Evolutionary conservation across 2,888 invertebrate species (phyloP), one percentile per base, ranked within the genome.

Genomic region (Diaphora mendica): DNA sequence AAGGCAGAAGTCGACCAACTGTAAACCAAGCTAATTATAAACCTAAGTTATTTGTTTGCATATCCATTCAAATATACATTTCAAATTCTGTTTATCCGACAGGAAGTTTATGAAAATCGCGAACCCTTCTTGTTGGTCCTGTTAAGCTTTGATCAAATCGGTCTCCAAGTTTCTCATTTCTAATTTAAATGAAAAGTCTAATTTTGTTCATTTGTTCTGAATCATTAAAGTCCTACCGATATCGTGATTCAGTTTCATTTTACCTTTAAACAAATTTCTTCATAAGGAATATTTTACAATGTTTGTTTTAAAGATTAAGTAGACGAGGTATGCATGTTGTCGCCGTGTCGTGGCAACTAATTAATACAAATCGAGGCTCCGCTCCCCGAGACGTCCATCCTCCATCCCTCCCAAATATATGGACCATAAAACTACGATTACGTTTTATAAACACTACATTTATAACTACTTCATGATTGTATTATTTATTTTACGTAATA

Each of bases 401-500:
- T 82, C 83, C 87, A 87, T 90, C 91, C 89, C 87, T 89, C 87
- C 85, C 86, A 88, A 89, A 92, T 92, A 93, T 94, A 94, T 93
- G 92, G 88, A 86, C 94, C 94, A 94, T 94, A 94, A 95, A 95
- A 91, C 90, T 85, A 91, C 93, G 91, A 94, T 94, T 93, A 94
- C 91, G 89, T 94, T 94, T 94, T 95, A 95, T 94, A 95, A 95
- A 95, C 95, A 95, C 94, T 94, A 92, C 95, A 92, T 94, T 94
- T 93, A 94, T 94, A 93, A 95, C 94, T 93, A 94, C 93, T 94
- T 95, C 94, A 94, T 94, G 95, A 95, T 95, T 95, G 93, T 91
- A 93, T 94, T 95, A 95, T 95, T 95, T 94, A 95, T 95, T 95
- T 94, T 94, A 94, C 88, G 94, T 95, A 95, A 95, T 95, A 94